phyloP scores from a whole-genome alignment of 2,113 vertebrate genomes.

The Perca fluviatilis region DNA sequence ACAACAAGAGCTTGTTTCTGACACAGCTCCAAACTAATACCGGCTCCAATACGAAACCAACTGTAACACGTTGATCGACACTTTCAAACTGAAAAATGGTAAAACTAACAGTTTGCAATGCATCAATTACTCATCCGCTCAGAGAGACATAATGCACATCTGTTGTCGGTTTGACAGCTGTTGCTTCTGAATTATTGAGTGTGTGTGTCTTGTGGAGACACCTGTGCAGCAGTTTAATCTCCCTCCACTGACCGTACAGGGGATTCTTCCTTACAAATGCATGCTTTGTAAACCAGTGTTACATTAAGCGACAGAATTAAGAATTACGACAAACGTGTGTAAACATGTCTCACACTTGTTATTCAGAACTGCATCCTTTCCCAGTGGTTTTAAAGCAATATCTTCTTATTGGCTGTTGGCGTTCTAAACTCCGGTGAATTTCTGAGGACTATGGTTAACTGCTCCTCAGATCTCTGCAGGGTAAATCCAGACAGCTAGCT shows the following conservation, averaged over 20 bases:
- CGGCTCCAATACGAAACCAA: not conserved
- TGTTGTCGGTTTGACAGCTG: slow-evolving; percentile 3
- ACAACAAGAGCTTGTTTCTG: not conserved
- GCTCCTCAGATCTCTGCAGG: too few species aligned
- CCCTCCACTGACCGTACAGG: not conserved
- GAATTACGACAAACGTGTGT: not conserved
- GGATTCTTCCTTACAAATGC: not conserved
- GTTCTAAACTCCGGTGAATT: too few species aligned
- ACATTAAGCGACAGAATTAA: not conserved
- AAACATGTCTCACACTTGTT: not conserved
- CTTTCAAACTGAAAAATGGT: not conserved
- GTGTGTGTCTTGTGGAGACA: not conserved
- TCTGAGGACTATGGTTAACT: too few species aligned
- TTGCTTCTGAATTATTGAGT: slow-evolving; percentile 19
- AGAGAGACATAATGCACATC: not conserved
- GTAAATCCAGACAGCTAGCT: too few species aligned
- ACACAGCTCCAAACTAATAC: not conserved
- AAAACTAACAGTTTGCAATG: not conserved
- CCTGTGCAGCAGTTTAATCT: not conserved
- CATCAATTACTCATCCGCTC: slow-evolving; percentile 23
- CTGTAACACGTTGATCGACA: not conserved
- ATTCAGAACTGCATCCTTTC: too few species aligned
- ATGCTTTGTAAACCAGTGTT: not conserved
- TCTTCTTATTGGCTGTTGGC: too few species aligned
- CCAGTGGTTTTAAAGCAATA: too few species aligned